Percentiles rank a stretch among this genome's conserved stretches.
phyloP scores from a whole-genome alignment of 2,888 invertebrate genomes.

The Cacoxenus indagator region DNA sequence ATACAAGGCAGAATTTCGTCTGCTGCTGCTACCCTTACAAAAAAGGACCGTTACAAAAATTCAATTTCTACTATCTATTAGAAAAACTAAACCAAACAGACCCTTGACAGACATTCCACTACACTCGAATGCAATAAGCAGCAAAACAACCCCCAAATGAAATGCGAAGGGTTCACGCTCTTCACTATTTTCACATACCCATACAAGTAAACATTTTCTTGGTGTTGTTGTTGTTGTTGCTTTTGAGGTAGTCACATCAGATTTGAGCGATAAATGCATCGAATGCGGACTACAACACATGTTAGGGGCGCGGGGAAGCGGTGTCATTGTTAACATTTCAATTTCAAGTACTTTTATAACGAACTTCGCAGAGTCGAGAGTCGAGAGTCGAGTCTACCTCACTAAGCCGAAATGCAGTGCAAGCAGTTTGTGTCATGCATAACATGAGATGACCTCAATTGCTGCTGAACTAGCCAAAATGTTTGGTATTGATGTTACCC shows the following conservation, averaged over 20 bases:
- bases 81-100: slow-evolving; percentile 30
- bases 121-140: slow-evolving; percentile 1
- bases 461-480: slow-evolving; percentile 36
- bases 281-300: neutral
- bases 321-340: slow-evolving; percentile 38
- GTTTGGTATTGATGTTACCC: slow-evolving; percentile 54
- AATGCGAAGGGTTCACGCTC: slow-evolving; percentile 41
- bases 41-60: slow-evolving; percentile 45
- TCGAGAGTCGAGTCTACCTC: slow-evolving; percentile 18
- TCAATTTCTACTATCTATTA: slow-evolving; percentile 36
- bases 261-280: neutral
- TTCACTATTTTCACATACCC: neutral
- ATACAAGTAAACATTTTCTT: slow-evolving; percentile 36
- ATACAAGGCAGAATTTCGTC: too few relatives aligned
- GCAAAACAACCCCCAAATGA: slow-evolving; percentile 33
- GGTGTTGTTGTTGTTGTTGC: neutral
- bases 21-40: neutral
- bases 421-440: slow-evolving; percentile 48
- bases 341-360: slow-evolving; percentile 25
- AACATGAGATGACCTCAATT: slow-evolving; percentile 59
- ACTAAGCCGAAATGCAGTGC: slow-evolving; percentile 42
- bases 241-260: slow-evolving; percentile 21
- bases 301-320: slow-evolving; percentile 31
- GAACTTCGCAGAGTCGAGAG: slow-evolving; percentile 24
- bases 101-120: neutral